phyloP scores from a whole-genome alignment of 2,888 invertebrate genomes.

The Mallateleia sp. region DNA sequence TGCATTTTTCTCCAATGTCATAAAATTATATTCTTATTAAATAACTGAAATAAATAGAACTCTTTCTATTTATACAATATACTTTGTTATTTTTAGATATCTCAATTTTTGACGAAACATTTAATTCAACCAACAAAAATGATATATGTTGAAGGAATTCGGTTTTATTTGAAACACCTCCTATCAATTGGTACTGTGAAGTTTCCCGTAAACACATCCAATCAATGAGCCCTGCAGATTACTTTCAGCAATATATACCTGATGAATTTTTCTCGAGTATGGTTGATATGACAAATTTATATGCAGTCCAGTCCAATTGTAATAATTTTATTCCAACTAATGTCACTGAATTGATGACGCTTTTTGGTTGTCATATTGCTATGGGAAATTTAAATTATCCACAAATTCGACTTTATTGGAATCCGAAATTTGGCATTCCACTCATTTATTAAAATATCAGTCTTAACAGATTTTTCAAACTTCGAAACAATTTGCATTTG shows the following conservation, averaged over 20 bases:
- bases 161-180: conserved; percentile 30
- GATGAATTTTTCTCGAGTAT: conserved; percentile 14
- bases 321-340: conserved; percentile 40
- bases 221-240: conserved; percentile 1
- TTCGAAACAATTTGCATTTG: conserved; percentile 29
- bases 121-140: too few relatives aligned
- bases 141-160: too few relatives aligned
- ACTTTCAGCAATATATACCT: conserved; percentile 21
- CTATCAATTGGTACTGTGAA: conserved; percentile 16
- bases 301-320: conserved; percentile 20
- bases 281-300: conserved; percentile 50
- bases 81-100: too few relatives aligned
- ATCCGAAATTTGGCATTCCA: conserved; percentile 15
- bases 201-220: not conserved
- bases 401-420: conserved; percentile 17
- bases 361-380: conserved; percentile 27
- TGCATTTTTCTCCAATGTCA: not conserved
- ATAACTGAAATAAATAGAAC: too few relatives aligned
- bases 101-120: too few relatives aligned
- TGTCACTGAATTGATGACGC: conserved; percentile 22
- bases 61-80: too few relatives aligned
- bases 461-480: conserved; percentile 14
- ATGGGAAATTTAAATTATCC: conserved; percentile 41
- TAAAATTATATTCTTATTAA: too few relatives aligned
- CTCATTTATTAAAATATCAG: conserved; percentile 23